A percentile compares a stretch with the other conserved stretches of the same genome.
phyloP scores from a whole-genome alignment of 2,888 invertebrate species.

The Bellardia bayeri region DNA sequence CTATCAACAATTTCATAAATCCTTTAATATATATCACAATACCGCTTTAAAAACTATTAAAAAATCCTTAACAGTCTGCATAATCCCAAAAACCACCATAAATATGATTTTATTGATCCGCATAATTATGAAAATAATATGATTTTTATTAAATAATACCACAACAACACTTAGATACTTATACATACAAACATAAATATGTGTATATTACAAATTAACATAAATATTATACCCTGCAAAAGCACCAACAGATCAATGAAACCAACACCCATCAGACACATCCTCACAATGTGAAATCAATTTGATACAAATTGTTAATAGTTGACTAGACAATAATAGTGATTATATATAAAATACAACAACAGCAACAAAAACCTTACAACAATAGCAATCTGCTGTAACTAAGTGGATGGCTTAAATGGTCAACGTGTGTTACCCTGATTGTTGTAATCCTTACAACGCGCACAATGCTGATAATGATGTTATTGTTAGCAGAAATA shows the following conservation, averaged over 20 bases:
- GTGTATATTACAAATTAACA: neutral
- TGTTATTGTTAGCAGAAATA: neutral
- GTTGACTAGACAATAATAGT: constrained; percentile 66
- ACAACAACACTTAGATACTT: neutral
- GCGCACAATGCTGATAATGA: neutral
- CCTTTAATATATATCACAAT: too few species aligned
- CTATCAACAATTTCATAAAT: too few species aligned
- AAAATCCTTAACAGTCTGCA: neutral
- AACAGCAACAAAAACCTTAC: neutral
- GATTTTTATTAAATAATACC: constrained; percentile 36
- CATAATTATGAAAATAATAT: constrained; percentile 44
- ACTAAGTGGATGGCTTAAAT: constrained; percentile 30
- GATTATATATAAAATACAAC: constrained; percentile 34
- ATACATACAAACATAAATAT: neutral
- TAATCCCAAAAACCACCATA: constrained; percentile 1
- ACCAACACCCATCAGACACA: neutral
- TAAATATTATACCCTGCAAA: constrained; percentile 4
- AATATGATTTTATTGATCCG: constrained; percentile 38
- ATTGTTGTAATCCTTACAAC: constrained; percentile 8
- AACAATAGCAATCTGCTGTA: constrained; percentile 1
- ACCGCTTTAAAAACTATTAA: neutral
- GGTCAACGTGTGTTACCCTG: neutral
- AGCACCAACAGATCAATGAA: constrained; percentile 8
- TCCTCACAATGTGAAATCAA: constrained; percentile 53
- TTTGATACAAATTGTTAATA: constrained; percentile 62